Conservation (phyloP, 2,888 invertebrate species). For the Phasia obesa region DNA sequence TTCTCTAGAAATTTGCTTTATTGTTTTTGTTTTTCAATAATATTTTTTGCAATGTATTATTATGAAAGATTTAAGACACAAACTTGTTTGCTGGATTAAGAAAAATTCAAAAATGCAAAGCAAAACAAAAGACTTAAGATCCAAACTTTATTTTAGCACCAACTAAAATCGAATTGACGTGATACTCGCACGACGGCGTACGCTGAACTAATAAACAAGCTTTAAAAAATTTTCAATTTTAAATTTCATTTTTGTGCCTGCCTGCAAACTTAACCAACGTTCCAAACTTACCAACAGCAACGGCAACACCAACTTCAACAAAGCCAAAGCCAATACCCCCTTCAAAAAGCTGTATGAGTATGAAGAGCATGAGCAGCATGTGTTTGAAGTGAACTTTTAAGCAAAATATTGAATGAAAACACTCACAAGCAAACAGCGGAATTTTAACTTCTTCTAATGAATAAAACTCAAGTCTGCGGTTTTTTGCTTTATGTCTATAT, state of each 20-base stretch:
- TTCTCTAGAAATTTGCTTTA: slow-evolving; percentile 2
- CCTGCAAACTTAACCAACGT: neutral
- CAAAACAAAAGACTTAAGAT: slow-evolving; percentile 58
- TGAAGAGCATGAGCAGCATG: slow-evolving; percentile 25
- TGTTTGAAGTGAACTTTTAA: slow-evolving; percentile 45
- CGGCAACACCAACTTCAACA: slow-evolving; percentile 16
- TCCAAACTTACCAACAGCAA: no score
- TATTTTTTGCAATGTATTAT: neutral
- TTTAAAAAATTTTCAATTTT: slow-evolving; percentile 57
- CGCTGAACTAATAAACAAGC: slow-evolving; percentile 60
- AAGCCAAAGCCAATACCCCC: neutral
- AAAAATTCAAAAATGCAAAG: neutral
- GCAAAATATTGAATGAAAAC: no score
- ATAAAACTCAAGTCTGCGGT: no score
- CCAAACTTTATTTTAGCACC: slow-evolving; percentile 48
- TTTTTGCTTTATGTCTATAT: no score
- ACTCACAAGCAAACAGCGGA: no score
- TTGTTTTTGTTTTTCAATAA: neutral
- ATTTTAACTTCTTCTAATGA: no score
- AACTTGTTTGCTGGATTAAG: slow-evolving; percentile 32
- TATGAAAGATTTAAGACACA: slow-evolving; percentile 37
- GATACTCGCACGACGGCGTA: slow-evolving; percentile 59
- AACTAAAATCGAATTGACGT: slow-evolving; percentile 17
- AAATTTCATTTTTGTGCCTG: slow-evolving; percentile 35
- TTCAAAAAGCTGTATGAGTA: slow-evolving; percentile 42